phyloP scores from a whole-genome alignment of 2,113 vertebrate species.

The Seriola aureovittata region DNA sequence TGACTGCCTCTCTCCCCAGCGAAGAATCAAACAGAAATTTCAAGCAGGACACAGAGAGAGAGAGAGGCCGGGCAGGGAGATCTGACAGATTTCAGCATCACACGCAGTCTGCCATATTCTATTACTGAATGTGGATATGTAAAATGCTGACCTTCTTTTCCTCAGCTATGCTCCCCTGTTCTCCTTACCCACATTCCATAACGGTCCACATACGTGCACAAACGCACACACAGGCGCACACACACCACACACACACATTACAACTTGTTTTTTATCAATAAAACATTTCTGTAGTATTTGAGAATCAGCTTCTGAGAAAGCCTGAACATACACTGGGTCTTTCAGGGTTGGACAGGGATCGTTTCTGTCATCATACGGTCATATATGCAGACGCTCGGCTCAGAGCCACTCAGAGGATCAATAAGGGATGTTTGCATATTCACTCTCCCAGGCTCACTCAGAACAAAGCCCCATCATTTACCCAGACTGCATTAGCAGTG shows the following conservation, averaged over 20 bases:
- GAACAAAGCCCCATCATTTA: conserved; percentile 79
- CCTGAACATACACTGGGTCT: conserved; percentile 11
- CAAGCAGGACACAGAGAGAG: conserved; percentile 81
- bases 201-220: conserved; percentile 7
- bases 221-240: not conserved
- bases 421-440: conserved; percentile 70
- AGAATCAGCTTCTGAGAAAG: conserved; percentile 26
- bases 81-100: conserved; percentile 78
- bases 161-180: conserved; percentile 33
- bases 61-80: conserved; percentile 71
- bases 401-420: conserved; percentile 65
- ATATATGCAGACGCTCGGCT: conserved; percentile 47
- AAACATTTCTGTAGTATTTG: conserved; percentile 41
- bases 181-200: conserved; percentile 46
- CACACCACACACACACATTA: not conserved
- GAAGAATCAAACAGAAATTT: conserved; percentile 83
- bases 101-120: conserved; percentile 67
- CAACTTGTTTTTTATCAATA: conserved; percentile 47
- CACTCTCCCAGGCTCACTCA: conserved; percentile 57
- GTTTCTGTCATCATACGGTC: conserved; percentile 44
- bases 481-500: conserved; percentile 69
- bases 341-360: conserved; percentile 19
- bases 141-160: conserved; percentile 64
- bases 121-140: conserved; percentile 68
- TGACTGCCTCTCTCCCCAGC: conserved; percentile 73